Evolutionary conservation across 2,113 vertebrate species (phyloP).

Genomic region (Xiphophorus maculatus): DNA sequence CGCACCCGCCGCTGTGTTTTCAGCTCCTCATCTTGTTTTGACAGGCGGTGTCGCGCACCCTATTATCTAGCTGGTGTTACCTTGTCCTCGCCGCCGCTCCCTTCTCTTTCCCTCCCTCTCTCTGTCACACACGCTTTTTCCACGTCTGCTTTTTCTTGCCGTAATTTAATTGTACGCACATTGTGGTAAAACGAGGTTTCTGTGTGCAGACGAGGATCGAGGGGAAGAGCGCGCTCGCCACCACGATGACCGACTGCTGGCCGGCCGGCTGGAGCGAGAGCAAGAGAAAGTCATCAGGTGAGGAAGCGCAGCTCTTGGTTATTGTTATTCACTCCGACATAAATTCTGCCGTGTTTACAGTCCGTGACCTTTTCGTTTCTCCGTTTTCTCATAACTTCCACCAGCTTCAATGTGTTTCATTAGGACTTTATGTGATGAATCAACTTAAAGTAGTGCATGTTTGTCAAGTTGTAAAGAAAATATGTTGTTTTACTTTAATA

Average conservation of each 20-base stretch:
- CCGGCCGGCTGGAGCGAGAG: slow-evolving; percentile 88
- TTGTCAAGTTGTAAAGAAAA: too few relatives aligned
- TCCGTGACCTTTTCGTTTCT: neutral
- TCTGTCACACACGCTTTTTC: neutral
- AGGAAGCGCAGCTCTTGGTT: slow-evolving; percentile 16
- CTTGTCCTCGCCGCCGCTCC: slow-evolving; percentile 4
- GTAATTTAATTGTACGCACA: neutral
- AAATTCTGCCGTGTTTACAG: neutral
- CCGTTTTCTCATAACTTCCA: too few relatives aligned
- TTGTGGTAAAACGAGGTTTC: neutral
- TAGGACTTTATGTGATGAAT: too few relatives aligned
- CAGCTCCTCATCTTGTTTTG: slow-evolving; percentile 39
- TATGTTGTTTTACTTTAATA: too few relatives aligned
- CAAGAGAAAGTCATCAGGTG: slow-evolving; percentile 96
- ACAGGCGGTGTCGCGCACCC: slow-evolving; percentile 31
- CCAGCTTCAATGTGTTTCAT: too few relatives aligned
- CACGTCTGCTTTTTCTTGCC: neutral
- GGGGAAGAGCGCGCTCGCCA: slow-evolving; percentile 85
- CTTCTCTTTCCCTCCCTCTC: neutral
- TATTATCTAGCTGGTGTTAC: slow-evolving; percentile 34
- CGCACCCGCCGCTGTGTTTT: slow-evolving; percentile 37
- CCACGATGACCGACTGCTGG: slow-evolving; percentile 86
- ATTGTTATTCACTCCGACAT: neutral
- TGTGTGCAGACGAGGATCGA: slow-evolving; percentile 84
- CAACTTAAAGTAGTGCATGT: too few relatives aligned